Evolutionary conservation across 1,140 invertebrate species (phyloP), one percentile per base, ranked within the genome.

Genomic region (Varroa destructor): DNA sequence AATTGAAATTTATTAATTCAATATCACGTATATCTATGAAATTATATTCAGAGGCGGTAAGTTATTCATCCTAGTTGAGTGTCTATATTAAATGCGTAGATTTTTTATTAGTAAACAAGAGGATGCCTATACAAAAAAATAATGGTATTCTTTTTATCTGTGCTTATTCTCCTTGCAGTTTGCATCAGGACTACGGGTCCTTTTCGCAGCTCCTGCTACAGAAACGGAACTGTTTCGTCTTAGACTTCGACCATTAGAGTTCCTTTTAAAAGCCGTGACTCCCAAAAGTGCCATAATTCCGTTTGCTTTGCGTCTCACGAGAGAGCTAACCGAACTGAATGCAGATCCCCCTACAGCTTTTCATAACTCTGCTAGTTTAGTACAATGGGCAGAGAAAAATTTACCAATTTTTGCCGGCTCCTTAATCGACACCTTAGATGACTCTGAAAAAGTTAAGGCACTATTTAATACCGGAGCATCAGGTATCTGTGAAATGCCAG

Each of bases 321-420:
- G 61, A 67, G 40, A 12, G 14, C 61, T 40, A 25, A 8, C 61
- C 40, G 12, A 12, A 14, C 40, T 46, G 12, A n/a, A 12, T 3
- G 40, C 10, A 40, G 8, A 67, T 25, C 61, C n/a, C 1, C 3
- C 46, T 51, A 8, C 46, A 51, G 8, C 46, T 12, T 37, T 46
- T 40, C 12, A 67, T 10, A 8, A 67, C 14, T 67, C 61, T 40
- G 12, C 10, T 37, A 67, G 61, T 46, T 43, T 67, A 5, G 10
- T 67, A 8, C 61, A 8, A 12, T 67, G 61, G 61, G 40, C 61
- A 3, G 61, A 67, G 61, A n/a, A 67, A 37, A n/a, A 67, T 40
- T 37, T 67, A 37, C 61, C 61, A 2, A 46, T 14, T 12, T 67
- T 67, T 46, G 46, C 37, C 5, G 37, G 0, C n/a, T 46, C 12